phyloP scores from a whole-genome alignment of 1,140 invertebrate species.

The Drosophila ironensis region DNA sequence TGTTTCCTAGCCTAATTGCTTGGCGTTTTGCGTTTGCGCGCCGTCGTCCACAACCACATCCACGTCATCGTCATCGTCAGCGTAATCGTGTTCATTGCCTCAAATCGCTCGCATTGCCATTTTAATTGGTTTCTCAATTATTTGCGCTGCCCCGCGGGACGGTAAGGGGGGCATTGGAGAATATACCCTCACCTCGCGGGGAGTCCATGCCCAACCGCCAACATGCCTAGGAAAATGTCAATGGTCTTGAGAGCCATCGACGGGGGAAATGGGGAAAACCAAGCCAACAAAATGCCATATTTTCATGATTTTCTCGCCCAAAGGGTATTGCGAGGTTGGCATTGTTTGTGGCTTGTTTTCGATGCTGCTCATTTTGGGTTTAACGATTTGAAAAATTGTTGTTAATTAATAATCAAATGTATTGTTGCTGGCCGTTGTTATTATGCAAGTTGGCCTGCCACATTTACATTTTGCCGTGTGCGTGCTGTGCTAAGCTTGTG shows the following conservation, averaged over 20 bases:
- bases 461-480: constrained; percentile 27
- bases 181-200: constrained; percentile 6
- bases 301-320: too few species aligned
- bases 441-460: constrained; percentile 38
- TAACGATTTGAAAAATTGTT: constrained; percentile 46
- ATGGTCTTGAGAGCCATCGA: too few species aligned
- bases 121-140: constrained; percentile 53
- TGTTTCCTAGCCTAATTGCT: constrained; percentile 53
- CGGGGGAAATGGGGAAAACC: neutral
- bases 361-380: constrained; percentile 13
- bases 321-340: too few species aligned
- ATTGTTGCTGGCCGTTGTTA: constrained; percentile 28
- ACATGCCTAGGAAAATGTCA: neutral
- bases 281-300: too few species aligned
- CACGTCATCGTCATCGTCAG: constrained; percentile 27
- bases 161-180: neutral
- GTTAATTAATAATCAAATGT: constrained; percentile 60
- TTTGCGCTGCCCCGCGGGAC: constrained; percentile 17
- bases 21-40: constrained; percentile 65
- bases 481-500: neutral
- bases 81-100: constrained; percentile 45
- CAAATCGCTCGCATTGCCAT: constrained; percentile 49
- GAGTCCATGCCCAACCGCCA: neutral
- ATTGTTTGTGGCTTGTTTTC: neutral
- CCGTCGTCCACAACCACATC: constrained; percentile 23